Conservation (phyloP, 2,113 vertebrate genomes). For the Paraplagusia blochii region DNA sequence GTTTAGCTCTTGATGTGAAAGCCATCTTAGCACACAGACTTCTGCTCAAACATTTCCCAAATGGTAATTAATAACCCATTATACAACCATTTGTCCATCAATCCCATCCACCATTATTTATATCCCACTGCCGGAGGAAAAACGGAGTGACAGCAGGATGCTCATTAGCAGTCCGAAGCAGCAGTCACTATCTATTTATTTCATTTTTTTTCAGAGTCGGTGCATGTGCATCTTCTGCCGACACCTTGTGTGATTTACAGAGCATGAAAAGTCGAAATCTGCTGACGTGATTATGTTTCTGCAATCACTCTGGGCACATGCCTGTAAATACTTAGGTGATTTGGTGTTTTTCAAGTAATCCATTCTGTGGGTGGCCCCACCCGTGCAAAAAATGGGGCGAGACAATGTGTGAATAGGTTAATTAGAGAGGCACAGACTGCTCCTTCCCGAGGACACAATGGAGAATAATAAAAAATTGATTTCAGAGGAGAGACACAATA, state of each 20-base stretch:
- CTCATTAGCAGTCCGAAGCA: slow-evolving; percentile 28
- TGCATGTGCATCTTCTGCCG: slow-evolving; percentile 35
- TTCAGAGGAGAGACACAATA: too few relatives aligned
- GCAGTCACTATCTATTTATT: slow-evolving; percentile 9
- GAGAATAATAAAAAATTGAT: too few relatives aligned
- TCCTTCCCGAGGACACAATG: too few relatives aligned
- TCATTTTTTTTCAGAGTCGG: not conserved
- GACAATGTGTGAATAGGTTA: slow-evolving; percentile 17
- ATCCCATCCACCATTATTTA: slow-evolving; percentile 26
- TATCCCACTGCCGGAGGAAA: slow-evolving; percentile 4
- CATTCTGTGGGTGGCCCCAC: slow-evolving; percentile 35
- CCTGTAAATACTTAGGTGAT: slow-evolving; percentile 42
- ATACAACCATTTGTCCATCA: slow-evolving; percentile 9
- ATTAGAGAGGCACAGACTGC: not conserved
- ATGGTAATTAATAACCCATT: slow-evolving; percentile 30
- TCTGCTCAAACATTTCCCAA: slow-evolving; percentile 23
- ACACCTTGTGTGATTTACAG: slow-evolving; percentile 31
- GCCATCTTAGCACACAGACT: slow-evolving; percentile 4
- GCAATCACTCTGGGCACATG: slow-evolving; percentile 51
- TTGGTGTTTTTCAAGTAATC: slow-evolving; percentile 53
- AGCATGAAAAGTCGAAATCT: slow-evolving; percentile 39
- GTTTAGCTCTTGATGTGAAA: slow-evolving; percentile 18
- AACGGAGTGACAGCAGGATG: slow-evolving; percentile 9
- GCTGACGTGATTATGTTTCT: slow-evolving; percentile 53
- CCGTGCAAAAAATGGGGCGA: slow-evolving; percentile 12